A percentile compares a stretch with the other conserved stretches of the same genome.
Conservation (phyloP, 1,140 invertebrate genomes). For the Pentalonia nigronervosa region DNA sequence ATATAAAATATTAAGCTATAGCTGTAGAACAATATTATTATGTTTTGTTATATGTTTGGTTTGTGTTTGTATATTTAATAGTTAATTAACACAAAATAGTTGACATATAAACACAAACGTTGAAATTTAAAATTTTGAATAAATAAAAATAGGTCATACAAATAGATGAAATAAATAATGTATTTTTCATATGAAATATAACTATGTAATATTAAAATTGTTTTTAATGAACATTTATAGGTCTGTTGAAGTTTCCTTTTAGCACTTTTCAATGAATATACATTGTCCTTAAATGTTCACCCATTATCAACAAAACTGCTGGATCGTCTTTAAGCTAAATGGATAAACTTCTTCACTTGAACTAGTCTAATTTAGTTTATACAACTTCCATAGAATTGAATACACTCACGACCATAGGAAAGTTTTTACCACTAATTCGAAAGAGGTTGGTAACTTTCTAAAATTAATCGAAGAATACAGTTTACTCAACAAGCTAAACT, state of each 20-base stretch:
- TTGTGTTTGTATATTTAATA: no score
- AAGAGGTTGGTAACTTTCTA: conserved; percentile 42
- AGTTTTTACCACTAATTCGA: conserved; percentile 52
- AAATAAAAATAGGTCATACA: background rate
- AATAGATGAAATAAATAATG: background rate
- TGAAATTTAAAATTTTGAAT: background rate
- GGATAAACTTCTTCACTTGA: conserved; percentile 43
- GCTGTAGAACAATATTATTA: no score
- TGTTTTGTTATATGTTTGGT: background rate
- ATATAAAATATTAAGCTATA: background rate
- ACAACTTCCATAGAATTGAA: conserved; percentile 44
- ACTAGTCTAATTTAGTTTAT: conserved; percentile 49
- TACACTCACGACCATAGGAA: conserved; percentile 18
- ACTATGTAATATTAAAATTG: background rate
- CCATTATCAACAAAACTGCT: conserved; percentile 40
- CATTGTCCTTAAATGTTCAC: conserved; percentile 23
- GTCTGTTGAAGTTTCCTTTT: conserved; percentile 26
- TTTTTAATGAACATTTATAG: conserved; percentile 33
- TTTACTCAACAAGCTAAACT: background rate
- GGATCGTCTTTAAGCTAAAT: conserved; percentile 45
- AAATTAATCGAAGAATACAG: conserved; percentile 28
- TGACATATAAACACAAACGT: background rate
- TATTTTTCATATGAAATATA: background rate
- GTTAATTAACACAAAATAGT: background rate
- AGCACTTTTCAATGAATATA: conserved; percentile 42